Evolutionary conservation across 1,140 invertebrate genomes (phyloP).

Genomic region (Acyrthosiphon pisum): DNA sequence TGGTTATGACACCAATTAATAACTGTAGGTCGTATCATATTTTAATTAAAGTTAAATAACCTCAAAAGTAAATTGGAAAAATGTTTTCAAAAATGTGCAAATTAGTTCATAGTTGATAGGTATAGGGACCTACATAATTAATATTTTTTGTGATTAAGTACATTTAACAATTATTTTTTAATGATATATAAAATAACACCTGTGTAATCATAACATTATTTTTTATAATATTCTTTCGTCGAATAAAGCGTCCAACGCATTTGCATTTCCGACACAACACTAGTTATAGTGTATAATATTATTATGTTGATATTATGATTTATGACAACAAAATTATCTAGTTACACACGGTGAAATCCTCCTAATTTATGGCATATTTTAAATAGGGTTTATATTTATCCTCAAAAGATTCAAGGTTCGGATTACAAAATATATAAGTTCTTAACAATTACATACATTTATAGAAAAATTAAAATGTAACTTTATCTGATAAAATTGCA

Average conservation of each 20-base stretch:
- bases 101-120: not conserved
- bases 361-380: not conserved
- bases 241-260: not conserved
- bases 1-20: not conserved
- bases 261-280: not conserved
- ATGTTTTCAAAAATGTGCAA: not conserved
- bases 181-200: not conserved
- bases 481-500: not conserved
- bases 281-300: not conserved
- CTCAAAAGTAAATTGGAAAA: not conserved
- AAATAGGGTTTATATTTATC: not conserved
- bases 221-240: not conserved
- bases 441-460: not conserved
- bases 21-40: not conserved
- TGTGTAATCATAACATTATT: slow-evolving; percentile 18
- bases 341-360: not conserved
- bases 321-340: not conserved
- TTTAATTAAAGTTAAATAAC: not conserved
- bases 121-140: not conserved
- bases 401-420: not conserved
- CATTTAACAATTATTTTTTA: not conserved
- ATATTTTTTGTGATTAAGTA: not conserved
- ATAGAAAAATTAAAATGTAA: not conserved
- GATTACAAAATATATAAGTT: not conserved
- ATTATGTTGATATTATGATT: not conserved